Percentiles rank a stretch among this genome's conserved stretches.
Conservation (phyloP, 2,113 vertebrate genomes). For the Dromas ardeola region DNA sequence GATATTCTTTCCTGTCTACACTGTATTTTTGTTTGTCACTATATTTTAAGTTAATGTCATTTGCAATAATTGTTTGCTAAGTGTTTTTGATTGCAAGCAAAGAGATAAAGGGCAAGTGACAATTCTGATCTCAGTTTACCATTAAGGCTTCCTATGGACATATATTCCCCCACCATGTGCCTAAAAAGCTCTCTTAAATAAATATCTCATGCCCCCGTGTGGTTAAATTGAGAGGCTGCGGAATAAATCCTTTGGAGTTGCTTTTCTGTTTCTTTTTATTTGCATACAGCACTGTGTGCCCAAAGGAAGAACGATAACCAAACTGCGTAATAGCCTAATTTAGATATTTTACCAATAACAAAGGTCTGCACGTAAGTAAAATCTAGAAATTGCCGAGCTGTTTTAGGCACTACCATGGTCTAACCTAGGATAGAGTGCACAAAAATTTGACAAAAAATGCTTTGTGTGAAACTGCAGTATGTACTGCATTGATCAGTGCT, state of each 20-base stretch:
- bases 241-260: neutral
- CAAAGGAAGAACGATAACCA: neutral
- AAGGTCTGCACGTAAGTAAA: neutral
- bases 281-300: neutral
- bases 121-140: neutral
- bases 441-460: neutral
- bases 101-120: neutral
- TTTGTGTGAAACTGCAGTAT: neutral
- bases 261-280: neutral
- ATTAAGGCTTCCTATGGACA: neutral
- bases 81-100: neutral
- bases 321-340: neutral
- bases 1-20: neutral
- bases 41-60: neutral
- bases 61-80: neutral
- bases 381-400: neutral
- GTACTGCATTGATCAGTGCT: neutral
- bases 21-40: neutral
- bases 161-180: neutral
- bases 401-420: neutral
- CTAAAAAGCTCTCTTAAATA: conserved; percentile 34
- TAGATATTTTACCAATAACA: neutral
- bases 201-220: conserved; percentile 72
- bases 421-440: neutral
- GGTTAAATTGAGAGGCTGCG: conserved; percentile 44